phyloP scores from a whole-genome alignment of 2,113 vertebrate species.

The Mus spicilegus region DNA sequence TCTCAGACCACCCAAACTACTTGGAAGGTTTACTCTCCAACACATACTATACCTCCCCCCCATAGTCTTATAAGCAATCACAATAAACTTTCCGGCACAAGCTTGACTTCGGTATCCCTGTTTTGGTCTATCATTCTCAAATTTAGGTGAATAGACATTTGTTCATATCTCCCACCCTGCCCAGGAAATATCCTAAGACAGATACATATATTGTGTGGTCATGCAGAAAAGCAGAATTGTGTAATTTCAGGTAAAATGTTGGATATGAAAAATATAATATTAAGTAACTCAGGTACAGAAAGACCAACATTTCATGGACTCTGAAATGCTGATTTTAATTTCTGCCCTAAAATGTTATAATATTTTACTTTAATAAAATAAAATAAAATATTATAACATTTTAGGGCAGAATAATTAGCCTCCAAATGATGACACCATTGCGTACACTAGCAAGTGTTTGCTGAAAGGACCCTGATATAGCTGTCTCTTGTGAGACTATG shows the following conservation, averaged over 20 bases:
- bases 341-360: neutral
- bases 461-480: too few relatives aligned
- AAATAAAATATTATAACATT: too few relatives aligned
- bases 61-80: neutral
- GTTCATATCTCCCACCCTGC: neutral
- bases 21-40: neutral
- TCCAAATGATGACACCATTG: too few relatives aligned
- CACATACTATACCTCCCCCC: neutral
- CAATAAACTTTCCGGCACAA: neutral
- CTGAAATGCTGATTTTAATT: neutral
- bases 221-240: neutral
- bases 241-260: neutral
- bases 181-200: neutral
- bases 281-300: neutral
- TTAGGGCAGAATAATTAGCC: too few relatives aligned
- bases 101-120: neutral
- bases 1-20: neutral
- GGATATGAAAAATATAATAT: neutral
- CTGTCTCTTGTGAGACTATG: too few relatives aligned
- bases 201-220: neutral
- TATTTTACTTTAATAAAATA: neutral
- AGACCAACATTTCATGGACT: neutral
- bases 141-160: neutral
- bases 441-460: too few relatives aligned
- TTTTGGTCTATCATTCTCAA: neutral